A percentile compares a stretch with the other conserved stretches of the same genome.
Evolutionary conservation across 2,888 invertebrate species (phyloP).

Genomic region (Empis stercorea): DNA sequence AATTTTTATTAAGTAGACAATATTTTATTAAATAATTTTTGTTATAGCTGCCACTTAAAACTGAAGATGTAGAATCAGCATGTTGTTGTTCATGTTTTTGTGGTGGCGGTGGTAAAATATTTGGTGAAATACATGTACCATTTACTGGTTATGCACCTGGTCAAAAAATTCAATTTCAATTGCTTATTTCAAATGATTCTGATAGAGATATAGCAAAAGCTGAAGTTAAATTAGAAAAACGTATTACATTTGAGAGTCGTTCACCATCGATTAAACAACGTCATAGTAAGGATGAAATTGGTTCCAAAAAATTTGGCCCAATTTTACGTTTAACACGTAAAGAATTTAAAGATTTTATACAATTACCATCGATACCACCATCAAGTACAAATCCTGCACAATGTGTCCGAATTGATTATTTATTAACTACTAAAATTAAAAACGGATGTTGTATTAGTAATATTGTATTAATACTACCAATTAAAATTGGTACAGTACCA

Average conservation of each 20-base stretch:
- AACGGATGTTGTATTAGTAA: constrained; percentile 28
- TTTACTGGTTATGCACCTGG: constrained; percentile 63
- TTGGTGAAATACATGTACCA: constrained; percentile 49
- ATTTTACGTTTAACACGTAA: constrained; percentile 42
- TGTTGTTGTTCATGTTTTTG: constrained; percentile 45
- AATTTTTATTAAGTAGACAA: background rate
- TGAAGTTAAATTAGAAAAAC: background rate
- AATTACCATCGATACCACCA: constrained; percentile 55
- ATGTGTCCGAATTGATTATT: constrained; percentile 28
- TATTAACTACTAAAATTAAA: constrained; percentile 24
- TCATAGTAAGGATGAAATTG: constrained; percentile 17
- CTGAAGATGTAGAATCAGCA: constrained; percentile 47
- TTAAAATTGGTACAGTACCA: constrained; percentile 26
- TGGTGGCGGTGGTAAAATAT: constrained; percentile 55
- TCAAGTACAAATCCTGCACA: constrained; percentile 41
- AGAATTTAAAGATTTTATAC: constrained; percentile 44
- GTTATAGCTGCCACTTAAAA: background rate
- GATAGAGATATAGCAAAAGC: constrained; percentile 39
- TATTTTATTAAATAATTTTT: background rate
- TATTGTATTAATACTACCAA: constrained; percentile 24
- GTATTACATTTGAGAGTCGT: background rate
- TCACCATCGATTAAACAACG: background rate
- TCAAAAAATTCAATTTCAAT: constrained; percentile 52
- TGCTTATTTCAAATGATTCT: constrained; percentile 62
- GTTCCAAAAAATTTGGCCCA: constrained; percentile 37